Conservation (phyloP, 2,113 vertebrate species). For the Cranoglanis bouderius region DNA sequence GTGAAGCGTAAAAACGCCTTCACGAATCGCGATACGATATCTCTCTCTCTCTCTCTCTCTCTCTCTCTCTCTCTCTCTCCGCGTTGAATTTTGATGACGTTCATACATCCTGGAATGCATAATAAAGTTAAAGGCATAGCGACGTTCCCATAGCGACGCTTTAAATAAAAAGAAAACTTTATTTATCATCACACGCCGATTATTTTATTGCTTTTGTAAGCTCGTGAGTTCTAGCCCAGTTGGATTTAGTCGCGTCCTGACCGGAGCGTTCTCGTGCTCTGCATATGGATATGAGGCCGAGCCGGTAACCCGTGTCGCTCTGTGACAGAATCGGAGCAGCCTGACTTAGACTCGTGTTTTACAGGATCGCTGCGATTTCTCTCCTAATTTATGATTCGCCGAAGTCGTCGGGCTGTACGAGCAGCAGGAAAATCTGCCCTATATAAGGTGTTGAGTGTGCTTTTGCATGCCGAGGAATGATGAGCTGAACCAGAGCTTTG, state of each 20-base stretch:
- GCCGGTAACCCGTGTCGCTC: conserved; percentile 40
- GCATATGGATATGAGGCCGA: conserved; percentile 35
- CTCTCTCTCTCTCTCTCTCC: too few species aligned
- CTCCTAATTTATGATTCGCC: conserved; percentile 69
- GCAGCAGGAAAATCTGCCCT: conserved; percentile 65
- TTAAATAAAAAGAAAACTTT: neutral
- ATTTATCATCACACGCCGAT: neutral
- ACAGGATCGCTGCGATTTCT: conserved; percentile 58
- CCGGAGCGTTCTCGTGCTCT: conserved; percentile 9
- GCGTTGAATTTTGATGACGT: too few species aligned
- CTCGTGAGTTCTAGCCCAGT: neutral
- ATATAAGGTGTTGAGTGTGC: conserved; percentile 63
- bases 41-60: too few species aligned
- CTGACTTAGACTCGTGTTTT: conserved; percentile 61
- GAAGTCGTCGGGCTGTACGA: conserved; percentile 63
- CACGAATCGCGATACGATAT: neutral
- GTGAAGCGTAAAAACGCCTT: neutral
- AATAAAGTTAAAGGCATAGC: neutral
- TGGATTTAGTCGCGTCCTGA: neutral
- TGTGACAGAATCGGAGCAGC: conserved; percentile 72
- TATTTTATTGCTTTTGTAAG: neutral
- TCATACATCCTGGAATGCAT: neutral
- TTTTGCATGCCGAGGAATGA: conserved; percentile 37
- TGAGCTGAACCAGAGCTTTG: conserved; percentile 52
- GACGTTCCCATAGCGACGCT: neutral